Conservation (phyloP, 2,797 vertebrate genomes). For the Mormyrus proboscirostris region DNA sequence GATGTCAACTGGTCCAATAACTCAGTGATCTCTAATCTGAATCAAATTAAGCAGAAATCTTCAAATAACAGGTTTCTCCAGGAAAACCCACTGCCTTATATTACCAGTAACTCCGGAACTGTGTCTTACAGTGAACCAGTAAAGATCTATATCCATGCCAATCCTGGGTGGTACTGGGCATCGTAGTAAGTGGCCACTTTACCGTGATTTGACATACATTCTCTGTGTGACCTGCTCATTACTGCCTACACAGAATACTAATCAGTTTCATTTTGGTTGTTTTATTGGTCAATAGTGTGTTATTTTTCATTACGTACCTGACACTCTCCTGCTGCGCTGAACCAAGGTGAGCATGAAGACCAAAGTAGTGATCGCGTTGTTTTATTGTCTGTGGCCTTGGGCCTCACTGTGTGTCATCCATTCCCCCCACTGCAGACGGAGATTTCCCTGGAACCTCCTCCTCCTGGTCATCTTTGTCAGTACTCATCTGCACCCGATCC, state of each 20-base stretch:
- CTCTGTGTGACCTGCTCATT: neutral
- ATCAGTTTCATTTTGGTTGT: neutral
- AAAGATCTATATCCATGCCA: conserved; percentile 78
- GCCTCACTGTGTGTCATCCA: neutral
- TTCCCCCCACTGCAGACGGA: conserved; percentile 65
- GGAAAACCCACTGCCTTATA: neutral
- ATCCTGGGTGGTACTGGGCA: conserved; percentile 79
- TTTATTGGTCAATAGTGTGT: conserved; percentile 55
- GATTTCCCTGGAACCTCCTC: conserved; percentile 87
- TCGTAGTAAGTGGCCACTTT: conserved; percentile 77
- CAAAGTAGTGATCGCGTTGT: neutral
- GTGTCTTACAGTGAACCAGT: conserved; percentile 67
- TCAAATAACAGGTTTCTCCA: neutral
- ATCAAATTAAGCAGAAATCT: neutral
- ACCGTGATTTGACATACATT: neutral
- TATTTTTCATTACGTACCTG: conserved; percentile 84
- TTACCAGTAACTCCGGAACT: neutral
- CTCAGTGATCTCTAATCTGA: neutral
- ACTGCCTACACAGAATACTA: neutral
- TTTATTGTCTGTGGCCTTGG: neutral
- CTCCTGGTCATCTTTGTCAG: conserved; percentile 86
- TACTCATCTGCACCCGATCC: conserved; percentile 37
- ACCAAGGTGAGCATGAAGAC: conserved; percentile 63
- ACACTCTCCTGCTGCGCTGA: conserved; percentile 82
- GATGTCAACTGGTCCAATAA: neutral